Base-by-base conservation (phyloP, 1,140 invertebrate genomes). In the Atta texana region DNA sequence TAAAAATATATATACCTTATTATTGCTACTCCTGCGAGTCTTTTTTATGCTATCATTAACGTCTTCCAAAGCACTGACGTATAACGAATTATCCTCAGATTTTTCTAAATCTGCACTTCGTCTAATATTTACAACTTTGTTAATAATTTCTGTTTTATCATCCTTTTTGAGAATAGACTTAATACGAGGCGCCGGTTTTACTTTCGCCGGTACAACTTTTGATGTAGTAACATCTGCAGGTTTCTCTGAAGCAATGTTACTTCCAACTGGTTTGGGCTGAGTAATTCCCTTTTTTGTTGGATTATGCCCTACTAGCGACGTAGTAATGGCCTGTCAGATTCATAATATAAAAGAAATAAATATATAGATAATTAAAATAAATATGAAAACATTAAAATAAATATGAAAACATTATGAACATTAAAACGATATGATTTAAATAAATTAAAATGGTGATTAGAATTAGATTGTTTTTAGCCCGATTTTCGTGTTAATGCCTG, bases 11-110 rank as follows among this genome's bases (percentile, higher is more conserved):
- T 39, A 39, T 39, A 93, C 93, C 76, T 93, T 90, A 85, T 93
- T 90, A 87, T 63, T 90, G 12, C 66, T 88, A 39, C 61, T 89
- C 28, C 74, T 91, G 28, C 80, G 77, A 80, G 69, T 87, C 16
- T 59, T 91, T 85, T 92, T 94, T 0, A 63, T 72, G 87, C 74
- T 92, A 21, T 94, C 94, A 31, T 82, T 87, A 7, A 97, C 95
- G 86, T 97, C 97, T 93, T 98, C 97, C 87, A 97, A 95, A 24
- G 97, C 97, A 76, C 97, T 97, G 88, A 97, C 96, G 92, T 98
- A 98, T 6, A 98, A 93, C 3, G 97, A 97, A 87, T 94, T 96
- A 69, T 96, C 96, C 51, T 96, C 96, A 6, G 96, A 96, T 94
- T 97, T 97, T 94, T 97, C 97, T 51, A 96, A 93, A 21, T 95